phyloP scores from a whole-genome alignment of 2,888 invertebrate species.

The Pachliopta kotzebuea region DNA sequence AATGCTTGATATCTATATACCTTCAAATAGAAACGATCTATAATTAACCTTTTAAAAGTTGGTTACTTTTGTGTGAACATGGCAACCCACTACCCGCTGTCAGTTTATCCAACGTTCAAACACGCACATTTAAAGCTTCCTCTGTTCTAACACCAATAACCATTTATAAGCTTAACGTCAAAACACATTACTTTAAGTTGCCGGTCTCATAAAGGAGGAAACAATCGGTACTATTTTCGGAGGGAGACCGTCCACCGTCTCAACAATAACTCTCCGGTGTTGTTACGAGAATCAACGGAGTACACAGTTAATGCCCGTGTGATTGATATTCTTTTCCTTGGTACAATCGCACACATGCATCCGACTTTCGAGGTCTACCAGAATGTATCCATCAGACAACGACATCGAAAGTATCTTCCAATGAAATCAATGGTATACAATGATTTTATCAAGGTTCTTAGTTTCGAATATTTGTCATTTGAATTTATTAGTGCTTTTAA shows the following conservation, averaged over 20 bases:
- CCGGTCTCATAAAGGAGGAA: slow-evolving; percentile 51
- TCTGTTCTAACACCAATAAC: slow-evolving; percentile 52
- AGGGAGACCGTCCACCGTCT: slow-evolving; percentile 42
- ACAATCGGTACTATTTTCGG: slow-evolving; percentile 66
- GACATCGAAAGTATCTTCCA: slow-evolving; percentile 7
- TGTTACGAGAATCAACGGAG: slow-evolving; percentile 62
- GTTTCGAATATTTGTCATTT: not conserved
- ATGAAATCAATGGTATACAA: slow-evolving; percentile 18
- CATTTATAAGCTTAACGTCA: slow-evolving; percentile 69
- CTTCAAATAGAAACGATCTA: not conserved
- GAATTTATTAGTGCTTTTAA: not conserved
- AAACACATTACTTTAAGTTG: slow-evolving; percentile 61
- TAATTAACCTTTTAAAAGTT: not conserved
- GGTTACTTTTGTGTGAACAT: slow-evolving; percentile 4
- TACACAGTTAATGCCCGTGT: slow-evolving; percentile 63
- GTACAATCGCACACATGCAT: slow-evolving; percentile 36
- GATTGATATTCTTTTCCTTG: slow-evolving; percentile 55
- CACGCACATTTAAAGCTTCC: slow-evolving; percentile 41
- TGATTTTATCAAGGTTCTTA: slow-evolving; percentile 12
- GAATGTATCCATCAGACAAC: slow-evolving; percentile 13
- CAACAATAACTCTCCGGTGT: slow-evolving; percentile 50
- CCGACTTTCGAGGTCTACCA: slow-evolving; percentile 12
- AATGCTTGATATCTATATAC: not conserved
- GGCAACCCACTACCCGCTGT: slow-evolving; percentile 5
- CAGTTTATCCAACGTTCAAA: slow-evolving; percentile 6